Evolutionary conservation across 2,797 vertebrate genomes (phyloP).

Genomic region (Synanceia verrucosa): DNA sequence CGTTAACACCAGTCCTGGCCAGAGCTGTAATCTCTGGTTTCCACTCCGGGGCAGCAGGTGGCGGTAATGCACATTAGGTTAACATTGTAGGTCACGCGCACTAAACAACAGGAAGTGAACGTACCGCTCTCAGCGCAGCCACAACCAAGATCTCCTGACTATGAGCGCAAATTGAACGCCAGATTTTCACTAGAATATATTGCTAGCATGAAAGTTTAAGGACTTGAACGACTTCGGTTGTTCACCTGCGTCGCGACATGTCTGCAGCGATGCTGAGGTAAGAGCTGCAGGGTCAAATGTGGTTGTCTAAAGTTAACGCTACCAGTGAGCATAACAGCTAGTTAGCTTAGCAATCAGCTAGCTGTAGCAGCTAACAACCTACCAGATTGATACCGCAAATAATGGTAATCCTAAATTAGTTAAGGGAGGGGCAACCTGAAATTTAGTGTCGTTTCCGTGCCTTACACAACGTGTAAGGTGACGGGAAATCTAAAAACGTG

Average conservation of each 20-base stretch:
- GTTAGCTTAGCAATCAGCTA: constrained; percentile 35
- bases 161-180: background rate
- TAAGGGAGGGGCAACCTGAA: background rate
- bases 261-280: constrained; percentile 67
- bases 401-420: background rate
- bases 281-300: background rate
- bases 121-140: too few species aligned
- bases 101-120: background rate
- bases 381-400: accelerated
- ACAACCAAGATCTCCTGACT: too few species aligned
- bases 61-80: background rate
- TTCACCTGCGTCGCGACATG: constrained; percentile 28
- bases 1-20: too few species aligned
- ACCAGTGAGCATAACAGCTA: background rate
- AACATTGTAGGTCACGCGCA: background rate
- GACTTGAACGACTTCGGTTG: background rate
- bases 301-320: too few species aligned
- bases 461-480: accelerated
- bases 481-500: accelerated
- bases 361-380: constrained; percentile 29
- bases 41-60: constrained; percentile 31
- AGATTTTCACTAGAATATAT: background rate
- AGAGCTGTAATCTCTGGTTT: accelerated
- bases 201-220: constrained; percentile 12
- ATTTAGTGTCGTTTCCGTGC: background rate